Percentiles rank a stretch among this genome's conserved stretches.
Evolutionary conservation across 1,140 invertebrate genomes (phyloP).

Genomic region (Cyclina sinensis): DNA sequence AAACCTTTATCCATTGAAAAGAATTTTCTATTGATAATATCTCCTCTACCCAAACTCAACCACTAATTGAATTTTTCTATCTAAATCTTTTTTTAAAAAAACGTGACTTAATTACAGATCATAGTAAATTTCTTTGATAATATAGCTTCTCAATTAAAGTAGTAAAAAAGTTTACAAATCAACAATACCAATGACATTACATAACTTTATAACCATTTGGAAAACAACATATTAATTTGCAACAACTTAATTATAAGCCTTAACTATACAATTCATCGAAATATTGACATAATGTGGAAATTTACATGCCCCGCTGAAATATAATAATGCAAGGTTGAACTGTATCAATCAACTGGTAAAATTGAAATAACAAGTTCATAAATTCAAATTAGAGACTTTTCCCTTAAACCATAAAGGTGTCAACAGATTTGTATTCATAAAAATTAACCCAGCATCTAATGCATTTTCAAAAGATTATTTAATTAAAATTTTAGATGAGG

Average conservation of each 20-base stretch:
- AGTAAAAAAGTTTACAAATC: background rate
- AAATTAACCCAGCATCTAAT: conserved; percentile 28
- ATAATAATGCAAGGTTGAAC: conserved; percentile 8
- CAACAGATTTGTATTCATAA: conserved; percentile 34
- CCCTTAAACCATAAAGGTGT: conserved; percentile 28
- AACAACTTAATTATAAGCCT: conserved; percentile 19
- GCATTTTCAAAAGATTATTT: conserved; percentile 11
- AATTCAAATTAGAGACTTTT: conserved; percentile 13
- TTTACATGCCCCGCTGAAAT: background rate
- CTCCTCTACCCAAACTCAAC: background rate
- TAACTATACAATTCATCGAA: background rate
- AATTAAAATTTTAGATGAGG: background rate
- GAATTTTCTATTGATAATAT: conserved; percentile 3
- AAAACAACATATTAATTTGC: conserved; percentile 8
- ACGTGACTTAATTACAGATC: conserved; percentile 9
- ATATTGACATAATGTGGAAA: conserved; percentile 1
- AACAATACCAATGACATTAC: background rate
- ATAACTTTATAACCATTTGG: conserved; percentile 2
- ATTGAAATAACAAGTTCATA: conserved; percentile 17
- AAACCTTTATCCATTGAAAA: background rate
- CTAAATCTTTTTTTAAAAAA: background rate
- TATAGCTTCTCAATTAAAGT: background rate
- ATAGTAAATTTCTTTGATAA: background rate
- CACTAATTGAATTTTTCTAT: background rate
- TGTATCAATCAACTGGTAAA: conserved; percentile 11